phyloP scores from a whole-genome alignment of 2,888 invertebrate genomes.

The Colostygia pectinataria region DNA sequence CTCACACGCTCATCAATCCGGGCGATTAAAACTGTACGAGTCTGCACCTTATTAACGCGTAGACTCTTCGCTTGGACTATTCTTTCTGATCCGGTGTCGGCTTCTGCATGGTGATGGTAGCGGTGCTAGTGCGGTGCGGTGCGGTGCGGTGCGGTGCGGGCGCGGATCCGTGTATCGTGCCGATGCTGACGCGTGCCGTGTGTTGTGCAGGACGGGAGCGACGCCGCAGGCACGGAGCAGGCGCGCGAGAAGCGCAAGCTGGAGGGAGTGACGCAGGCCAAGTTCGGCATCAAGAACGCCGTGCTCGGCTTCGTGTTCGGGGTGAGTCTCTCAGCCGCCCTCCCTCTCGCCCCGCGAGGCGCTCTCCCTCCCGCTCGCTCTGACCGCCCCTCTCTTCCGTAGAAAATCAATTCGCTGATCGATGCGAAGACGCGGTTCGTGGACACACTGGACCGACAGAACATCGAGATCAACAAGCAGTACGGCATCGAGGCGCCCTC shows the following conservation, averaged over 20 bases:
- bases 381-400: conserved; percentile 52
- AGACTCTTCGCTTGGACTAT: conserved; percentile 14
- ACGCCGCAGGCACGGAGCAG: conserved; percentile 70
- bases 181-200: conserved; percentile 39
- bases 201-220: conserved; percentile 63
- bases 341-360: not conserved
- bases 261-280: conserved; percentile 84
- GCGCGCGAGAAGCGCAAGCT: conserved; percentile 88
- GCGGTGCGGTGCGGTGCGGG: conserved; percentile 37
- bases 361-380: conserved; percentile 8
- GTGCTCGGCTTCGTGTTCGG: conserved; percentile 92
- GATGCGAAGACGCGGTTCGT: conserved; percentile 90
- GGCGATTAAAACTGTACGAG: not conserved
- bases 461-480: conserved; percentile 89
- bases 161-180: conserved; percentile 25
- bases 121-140: conserved; percentile 35
- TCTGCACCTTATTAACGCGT: not conserved
- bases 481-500: conserved; percentile 88
- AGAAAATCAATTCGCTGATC: conserved; percentile 93
- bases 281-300: conserved; percentile 90
- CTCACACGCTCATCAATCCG: not conserved
- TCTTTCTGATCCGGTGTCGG: conserved; percentile 9
- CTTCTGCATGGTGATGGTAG: conserved; percentile 18
- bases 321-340: conserved; percentile 80
- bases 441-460: conserved; percentile 86